A percentile compares a stretch with the other conserved stretches of the same genome.
Conservation (phyloP, 2,113 vertebrate species). For the Pongo abelii region DNA sequence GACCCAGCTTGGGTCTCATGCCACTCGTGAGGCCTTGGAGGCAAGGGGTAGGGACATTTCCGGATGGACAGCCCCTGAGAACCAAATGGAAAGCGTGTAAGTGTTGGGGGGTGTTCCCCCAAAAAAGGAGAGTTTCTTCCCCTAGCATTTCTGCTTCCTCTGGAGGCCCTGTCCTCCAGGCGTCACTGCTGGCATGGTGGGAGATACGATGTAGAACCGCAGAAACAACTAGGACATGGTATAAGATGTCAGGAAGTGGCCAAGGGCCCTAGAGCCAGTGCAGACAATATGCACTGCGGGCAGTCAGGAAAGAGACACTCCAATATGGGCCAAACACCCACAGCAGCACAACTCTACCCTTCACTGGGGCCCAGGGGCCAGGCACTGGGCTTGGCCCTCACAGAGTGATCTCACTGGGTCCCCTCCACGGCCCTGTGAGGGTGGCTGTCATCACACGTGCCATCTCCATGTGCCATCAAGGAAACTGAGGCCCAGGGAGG, state of each 20-base stretch:
- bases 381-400: background rate
- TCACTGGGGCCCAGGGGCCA: background rate
- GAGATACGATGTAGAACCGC: accelerated
- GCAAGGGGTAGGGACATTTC: background rate
- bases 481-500: background rate
- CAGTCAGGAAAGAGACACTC: background rate
- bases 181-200: accelerated
- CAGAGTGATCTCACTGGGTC: too few relatives aligned
- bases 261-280: background rate
- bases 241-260: too few relatives aligned
- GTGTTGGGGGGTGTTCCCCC: background rate
- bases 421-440: background rate
- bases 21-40: background rate
- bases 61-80: background rate
- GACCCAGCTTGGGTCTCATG: background rate
- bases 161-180: background rate
- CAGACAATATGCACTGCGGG: accelerated
- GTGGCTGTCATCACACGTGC: accelerated
- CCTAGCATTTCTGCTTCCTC: background rate
- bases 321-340: accelerated
- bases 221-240: background rate
- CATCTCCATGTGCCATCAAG: background rate
- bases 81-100: background rate
- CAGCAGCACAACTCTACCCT: background rate
- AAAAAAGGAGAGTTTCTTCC: background rate